These are phyloP conservation scores for Nemotelus pantherinus DNA, from an alignment of 2,888 invertebrate genomes.

Conservation along the genomic window DNA sequence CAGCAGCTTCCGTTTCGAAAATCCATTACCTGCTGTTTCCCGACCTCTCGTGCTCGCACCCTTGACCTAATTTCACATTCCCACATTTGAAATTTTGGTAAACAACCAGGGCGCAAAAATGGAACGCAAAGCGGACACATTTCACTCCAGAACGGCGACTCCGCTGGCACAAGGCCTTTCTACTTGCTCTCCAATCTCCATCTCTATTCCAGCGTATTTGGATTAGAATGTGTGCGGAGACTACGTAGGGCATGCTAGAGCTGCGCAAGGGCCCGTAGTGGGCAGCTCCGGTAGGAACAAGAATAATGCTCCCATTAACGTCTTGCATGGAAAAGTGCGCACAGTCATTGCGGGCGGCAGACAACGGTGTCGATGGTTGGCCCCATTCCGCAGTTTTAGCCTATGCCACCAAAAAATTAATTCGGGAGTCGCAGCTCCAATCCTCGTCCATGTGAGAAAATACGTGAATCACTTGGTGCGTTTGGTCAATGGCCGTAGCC, in stretches of 20 bases:
- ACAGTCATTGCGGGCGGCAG: background rate
- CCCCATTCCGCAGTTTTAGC: background rate
- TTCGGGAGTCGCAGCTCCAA: constrained; percentile 17
- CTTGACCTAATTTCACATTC: constrained; percentile 39
- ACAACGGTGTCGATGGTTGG: background rate
- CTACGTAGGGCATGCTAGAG: background rate
- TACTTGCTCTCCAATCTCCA: constrained; percentile 8
- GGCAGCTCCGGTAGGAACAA: constrained; percentile 8
- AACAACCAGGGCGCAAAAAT: constrained; percentile 27
- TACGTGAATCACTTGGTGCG: background rate
- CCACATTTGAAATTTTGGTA: constrained; percentile 40
- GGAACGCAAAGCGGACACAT: constrained; percentile 15
- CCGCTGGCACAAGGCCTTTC: constrained; percentile 34
- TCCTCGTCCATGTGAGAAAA: background rate
- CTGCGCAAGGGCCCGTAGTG: background rate
- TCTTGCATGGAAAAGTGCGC: constrained; percentile 21
- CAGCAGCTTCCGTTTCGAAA: background rate
- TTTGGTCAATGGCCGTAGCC: constrained; percentile 18
- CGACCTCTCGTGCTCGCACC: constrained; percentile 37
- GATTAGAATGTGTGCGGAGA: background rate
- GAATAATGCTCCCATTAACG: background rate
- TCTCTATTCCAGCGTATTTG: background rate
- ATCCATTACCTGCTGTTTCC: constrained; percentile 33
- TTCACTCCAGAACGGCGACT: background rate
- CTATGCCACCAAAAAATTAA: constrained; percentile 28